Evolutionary conservation across 1,140 invertebrate species (phyloP).

Genomic region (Daktulosphaira vitifoliae): DNA sequence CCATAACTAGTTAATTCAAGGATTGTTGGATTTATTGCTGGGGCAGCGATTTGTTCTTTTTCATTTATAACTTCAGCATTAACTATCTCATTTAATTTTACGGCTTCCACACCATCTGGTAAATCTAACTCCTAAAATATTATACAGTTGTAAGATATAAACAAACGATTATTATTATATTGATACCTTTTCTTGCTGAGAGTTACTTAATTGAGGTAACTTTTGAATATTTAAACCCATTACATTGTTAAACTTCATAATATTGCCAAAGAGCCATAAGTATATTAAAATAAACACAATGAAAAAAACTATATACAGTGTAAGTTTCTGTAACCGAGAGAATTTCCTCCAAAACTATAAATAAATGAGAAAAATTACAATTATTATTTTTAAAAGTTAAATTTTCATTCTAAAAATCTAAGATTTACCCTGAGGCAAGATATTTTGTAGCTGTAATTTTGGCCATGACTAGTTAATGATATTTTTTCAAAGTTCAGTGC

Average conservation of each 20-base stretch:
- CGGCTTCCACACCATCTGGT: constrained; percentile 5
- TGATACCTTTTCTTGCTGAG: background rate
- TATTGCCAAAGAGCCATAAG: background rate
- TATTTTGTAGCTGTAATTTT: constrained; percentile 11
- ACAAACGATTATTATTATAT: too few species aligned
- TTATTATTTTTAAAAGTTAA: too few species aligned
- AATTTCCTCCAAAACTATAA: constrained; percentile 22
- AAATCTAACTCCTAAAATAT: constrained; percentile 1
- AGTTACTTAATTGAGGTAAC: constrained; percentile 9
- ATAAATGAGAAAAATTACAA: too few species aligned
- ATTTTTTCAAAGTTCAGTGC: constrained; percentile 13
- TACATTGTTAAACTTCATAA: background rate
- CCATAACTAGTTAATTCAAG: constrained; percentile 23
- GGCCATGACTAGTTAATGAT: background rate
- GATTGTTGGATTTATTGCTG: constrained; percentile 35
- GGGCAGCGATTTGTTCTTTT: constrained; percentile 36
- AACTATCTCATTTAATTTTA: constrained; percentile 7
- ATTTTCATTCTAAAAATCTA: too few species aligned
- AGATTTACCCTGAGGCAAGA: background rate
- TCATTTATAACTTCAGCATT: background rate
- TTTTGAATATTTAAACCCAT: background rate
- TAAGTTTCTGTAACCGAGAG: constrained; percentile 17
- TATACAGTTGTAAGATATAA: too few species aligned
- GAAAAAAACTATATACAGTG: background rate
- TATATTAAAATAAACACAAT: background rate